phyloP scores from a whole-genome alignment of 2,113 vertebrate species.

The Dermatemys mawii region DNA sequence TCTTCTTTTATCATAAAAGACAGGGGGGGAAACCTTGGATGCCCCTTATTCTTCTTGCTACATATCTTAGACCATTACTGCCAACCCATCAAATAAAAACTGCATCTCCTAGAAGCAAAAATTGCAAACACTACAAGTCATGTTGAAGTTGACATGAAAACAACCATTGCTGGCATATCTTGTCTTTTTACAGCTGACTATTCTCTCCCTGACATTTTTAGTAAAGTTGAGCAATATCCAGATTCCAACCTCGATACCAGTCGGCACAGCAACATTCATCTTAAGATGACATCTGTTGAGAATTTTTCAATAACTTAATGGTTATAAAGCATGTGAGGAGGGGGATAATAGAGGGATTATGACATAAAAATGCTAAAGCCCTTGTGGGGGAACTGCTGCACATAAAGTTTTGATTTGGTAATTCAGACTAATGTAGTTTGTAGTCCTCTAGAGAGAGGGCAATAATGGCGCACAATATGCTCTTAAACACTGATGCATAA shows the following conservation, averaged over 20 bases:
- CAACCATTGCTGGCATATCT: slow-evolving; percentile 76
- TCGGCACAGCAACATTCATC: slow-evolving; percentile 86
- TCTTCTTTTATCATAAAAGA: slow-evolving; percentile 52
- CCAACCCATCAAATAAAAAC: slow-evolving; percentile 55
- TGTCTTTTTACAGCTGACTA: slow-evolving; percentile 85
- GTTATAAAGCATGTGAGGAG: slow-evolving; percentile 80
- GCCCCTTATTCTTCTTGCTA: slow-evolving; percentile 31
- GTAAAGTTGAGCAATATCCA: slow-evolving; percentile 81
- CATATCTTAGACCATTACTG: slow-evolving; percentile 25
- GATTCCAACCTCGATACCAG: slow-evolving; percentile 86
- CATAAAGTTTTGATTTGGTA: slow-evolving; percentile 86
- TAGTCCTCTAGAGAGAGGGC: slow-evolving; percentile 84
- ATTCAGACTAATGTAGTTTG: slow-evolving; percentile 87
- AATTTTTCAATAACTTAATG: slow-evolving; percentile 89
- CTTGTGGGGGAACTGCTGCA: slow-evolving; percentile 77
- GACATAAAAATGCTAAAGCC: slow-evolving; percentile 89
- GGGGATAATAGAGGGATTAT: slow-evolving; percentile 81
- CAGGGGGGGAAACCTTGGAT: slow-evolving; percentile 7
- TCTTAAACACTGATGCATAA: slow-evolving; percentile 86
- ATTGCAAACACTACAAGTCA: slow-evolving; percentile 64
- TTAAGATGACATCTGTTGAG: slow-evolving; percentile 90
- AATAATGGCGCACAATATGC: slow-evolving; percentile 84
- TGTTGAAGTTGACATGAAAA: slow-evolving; percentile 76
- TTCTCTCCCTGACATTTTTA: slow-evolving; percentile 81
- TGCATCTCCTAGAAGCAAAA: slow-evolving; percentile 52